Base-by-base conservation (phyloP, 2,888 invertebrate species). In the Limenitis camilla region DNA sequence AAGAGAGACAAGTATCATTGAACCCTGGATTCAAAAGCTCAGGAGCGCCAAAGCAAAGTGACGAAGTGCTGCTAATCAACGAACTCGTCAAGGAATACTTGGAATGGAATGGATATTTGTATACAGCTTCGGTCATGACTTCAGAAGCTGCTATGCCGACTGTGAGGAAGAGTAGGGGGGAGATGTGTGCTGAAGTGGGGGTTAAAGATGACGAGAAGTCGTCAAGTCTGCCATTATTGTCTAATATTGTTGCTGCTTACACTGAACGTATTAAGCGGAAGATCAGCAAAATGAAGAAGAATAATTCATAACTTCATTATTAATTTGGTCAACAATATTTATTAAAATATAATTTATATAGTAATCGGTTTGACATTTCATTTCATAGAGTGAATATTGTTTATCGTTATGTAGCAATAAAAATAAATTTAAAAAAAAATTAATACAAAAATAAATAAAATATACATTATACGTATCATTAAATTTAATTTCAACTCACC, bases 71-170 rank as follows among this genome's bases (percentile, higher is more conserved):
- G 35, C 72, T 92, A 1, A 78, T 92, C 40, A 93, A 93, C 63
- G 91, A 92, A 66, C 76, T 93, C 0, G 85, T 93, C 5, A 76
- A 90, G 53, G 92, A 93, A 68, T 93, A 92, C 67, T 72, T 93
- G 4, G 88, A 90, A 60, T 93, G 92, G 92, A 92, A 92, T 62
- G 92, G 92, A 0, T 93, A 92, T 62, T 78, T 91, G 29, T 92
- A 92, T 61, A 90, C 91, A 0, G 82, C 88, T 0, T 88, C 86
- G 0, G 89, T 90, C 30, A 78, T 91, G 75, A 66, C 74, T 30
- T 84, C 90, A 40, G 91, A 87, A 59, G 79, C 86, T 1, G 75
- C 70, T 0, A 66, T 86, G 73, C 70, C 81, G 0, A 62, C 60
- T 1, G 64, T 66, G 0, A 79, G 74, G 56, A 74, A 69, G 46